phyloP scores from a whole-genome alignment of 2,888 invertebrate species.

The Rutpela maculata region DNA sequence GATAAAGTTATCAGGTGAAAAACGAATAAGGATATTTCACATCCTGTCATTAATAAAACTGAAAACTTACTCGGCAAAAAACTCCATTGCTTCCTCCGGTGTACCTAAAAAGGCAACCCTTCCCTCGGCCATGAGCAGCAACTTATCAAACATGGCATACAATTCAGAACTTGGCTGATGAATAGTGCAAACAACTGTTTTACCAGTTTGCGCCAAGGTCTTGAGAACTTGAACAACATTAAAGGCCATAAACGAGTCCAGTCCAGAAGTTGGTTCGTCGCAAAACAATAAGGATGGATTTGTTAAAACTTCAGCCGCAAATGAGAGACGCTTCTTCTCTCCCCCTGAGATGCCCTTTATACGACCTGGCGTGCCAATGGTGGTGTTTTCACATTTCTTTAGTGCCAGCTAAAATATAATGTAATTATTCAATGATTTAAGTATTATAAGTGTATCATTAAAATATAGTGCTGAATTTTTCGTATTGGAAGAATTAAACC shows the following conservation, averaged over 20 bases:
- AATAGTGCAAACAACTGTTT: slow-evolving; percentile 93
- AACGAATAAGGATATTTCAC: no score
- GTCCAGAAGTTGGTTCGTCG: slow-evolving; percentile 93
- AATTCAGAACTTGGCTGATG: slow-evolving; percentile 97
- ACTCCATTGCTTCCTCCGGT: slow-evolving; percentile 84
- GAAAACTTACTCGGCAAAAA: slow-evolving; percentile 84
- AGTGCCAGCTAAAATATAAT: slow-evolving; percentile 82
- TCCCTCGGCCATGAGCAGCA: slow-evolving; percentile 93
- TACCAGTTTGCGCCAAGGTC: slow-evolving; percentile 85
- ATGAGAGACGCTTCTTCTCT: slow-evolving; percentile 95
- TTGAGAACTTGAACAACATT: slow-evolving; percentile 89
- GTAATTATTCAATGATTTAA: neutral
- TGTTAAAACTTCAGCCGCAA: slow-evolving; percentile 97
- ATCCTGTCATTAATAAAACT: no score
- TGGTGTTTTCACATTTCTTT: slow-evolving; percentile 91
- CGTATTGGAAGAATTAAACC: no score
- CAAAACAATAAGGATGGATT: slow-evolving; percentile 97
- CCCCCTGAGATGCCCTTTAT: slow-evolving; percentile 97
- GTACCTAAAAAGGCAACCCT: slow-evolving; percentile 92
- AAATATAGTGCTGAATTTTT: no score
- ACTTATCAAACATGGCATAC: slow-evolving; percentile 92
- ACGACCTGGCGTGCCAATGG: slow-evolving; percentile 91
- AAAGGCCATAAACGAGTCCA: slow-evolving; percentile 98
- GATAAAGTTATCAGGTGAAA: no score
- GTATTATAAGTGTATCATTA: no score